Evolutionary conservation across 1,140 invertebrate genomes (phyloP), one percentile per base, ranked within the genome.

Genomic region (Vanessa tameamea): DNA sequence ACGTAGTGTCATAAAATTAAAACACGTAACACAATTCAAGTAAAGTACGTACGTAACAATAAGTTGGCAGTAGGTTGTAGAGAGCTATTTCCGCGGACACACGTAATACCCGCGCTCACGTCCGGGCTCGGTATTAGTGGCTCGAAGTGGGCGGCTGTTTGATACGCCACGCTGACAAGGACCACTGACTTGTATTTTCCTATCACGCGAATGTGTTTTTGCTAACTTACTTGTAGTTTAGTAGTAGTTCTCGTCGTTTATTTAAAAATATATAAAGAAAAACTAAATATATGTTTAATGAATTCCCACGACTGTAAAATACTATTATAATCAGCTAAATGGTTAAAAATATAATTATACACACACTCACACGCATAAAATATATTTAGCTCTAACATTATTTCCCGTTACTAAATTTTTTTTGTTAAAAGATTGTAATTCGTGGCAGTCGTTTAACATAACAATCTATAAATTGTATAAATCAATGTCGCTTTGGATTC

Each of bases 181-280:
- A 47, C 43, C 64, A 13, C 71, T 72, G 71, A 72, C 64, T 72
- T 72, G 71, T 72, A 65, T 72, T 64, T 67, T 72, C 51, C 20
- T 65, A 47, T 15, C 64, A 72, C 71, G 71, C 64, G 64, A 72
- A 72, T 67, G 47, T 72, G 64, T 59, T 72, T 66, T 67, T 59
- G 64, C 55, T 61, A 37, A 37, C 57, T 31, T 61, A 23, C 57
- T 61, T 37, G 57, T 61, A n/a, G 31, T 61, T 37, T 31, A 31
- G 26, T 31, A 1, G 26, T 6, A 37, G 16, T 31, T 2, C 57
- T 37, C 5, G 14, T 20, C 1, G n/a, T 61, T 61, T 57, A n/a
- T 48, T 53, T 51, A 14, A 50, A 51, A 66, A 20, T 20, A 20
- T 20, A 20, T 20, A 20, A 20, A 20, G 20, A 20, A 20, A 20